Percentiles rank a stretch among this genome's conserved stretches.
Conservation (phyloP, 2,888 invertebrate species). For the Protophormia terraenovae region DNA sequence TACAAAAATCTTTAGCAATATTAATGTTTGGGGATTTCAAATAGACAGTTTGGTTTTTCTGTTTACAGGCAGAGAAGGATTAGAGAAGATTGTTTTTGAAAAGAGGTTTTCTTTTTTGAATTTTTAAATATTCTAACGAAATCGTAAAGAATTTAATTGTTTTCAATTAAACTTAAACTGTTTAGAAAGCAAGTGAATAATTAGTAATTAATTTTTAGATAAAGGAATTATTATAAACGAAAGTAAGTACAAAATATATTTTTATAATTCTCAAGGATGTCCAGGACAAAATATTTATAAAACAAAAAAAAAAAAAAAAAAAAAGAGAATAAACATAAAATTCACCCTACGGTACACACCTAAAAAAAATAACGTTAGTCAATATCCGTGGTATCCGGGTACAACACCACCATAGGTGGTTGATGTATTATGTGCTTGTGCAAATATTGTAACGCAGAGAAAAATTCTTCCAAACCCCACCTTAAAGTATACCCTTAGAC, state of each 20-base stretch:
- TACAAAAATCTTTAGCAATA: neutral
- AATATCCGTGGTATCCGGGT: too few species aligned
- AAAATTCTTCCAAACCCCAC: too few species aligned
- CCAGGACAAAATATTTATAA: too few species aligned
- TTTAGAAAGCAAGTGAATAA: neutral
- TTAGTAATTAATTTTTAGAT: neutral
- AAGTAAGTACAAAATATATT: neutral
- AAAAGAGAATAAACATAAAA: too few species aligned
- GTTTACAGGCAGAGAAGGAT: neutral
- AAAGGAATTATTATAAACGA: neutral
- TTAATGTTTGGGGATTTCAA: neutral
- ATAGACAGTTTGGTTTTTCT: neutral
- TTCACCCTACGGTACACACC: too few species aligned
- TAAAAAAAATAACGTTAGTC: too few species aligned
- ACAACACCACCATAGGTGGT: too few species aligned
- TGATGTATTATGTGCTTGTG: too few species aligned
- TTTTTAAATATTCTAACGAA: neutral
- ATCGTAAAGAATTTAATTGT: constrained; percentile 9
- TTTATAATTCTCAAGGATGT: too few species aligned
- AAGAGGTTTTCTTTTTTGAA: neutral
- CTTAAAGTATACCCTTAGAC: too few species aligned
- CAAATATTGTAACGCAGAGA: too few species aligned
- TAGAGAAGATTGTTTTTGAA: neutral
- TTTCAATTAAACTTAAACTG: constrained; percentile 16
- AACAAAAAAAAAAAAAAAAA: too few species aligned